These are phyloP conservation scores for Ganaspis brasiliensis DNA, from an alignment of 2,888 invertebrate species.

Conservation along the genomic window DNA sequence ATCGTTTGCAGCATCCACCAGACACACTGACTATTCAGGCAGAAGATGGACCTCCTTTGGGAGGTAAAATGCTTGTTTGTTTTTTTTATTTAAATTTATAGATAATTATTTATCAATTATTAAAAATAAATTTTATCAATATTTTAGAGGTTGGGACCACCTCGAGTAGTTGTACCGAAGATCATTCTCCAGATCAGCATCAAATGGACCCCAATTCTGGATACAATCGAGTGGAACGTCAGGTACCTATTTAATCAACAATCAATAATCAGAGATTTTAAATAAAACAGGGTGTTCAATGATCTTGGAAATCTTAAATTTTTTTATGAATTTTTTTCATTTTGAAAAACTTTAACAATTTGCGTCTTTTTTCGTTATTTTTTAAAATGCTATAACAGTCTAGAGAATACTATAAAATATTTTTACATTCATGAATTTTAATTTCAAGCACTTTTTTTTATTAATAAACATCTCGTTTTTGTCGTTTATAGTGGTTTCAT, in stretches of 20 bases:
- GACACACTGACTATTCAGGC: constrained; percentile 80
- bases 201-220: constrained; percentile 54
- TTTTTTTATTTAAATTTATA: not conserved
- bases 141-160: constrained; percentile 70
- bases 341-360: too few relatives aligned
- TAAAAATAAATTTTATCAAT: constrained; percentile 5
- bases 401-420: too few relatives aligned
- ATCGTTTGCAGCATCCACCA: constrained; percentile 73
- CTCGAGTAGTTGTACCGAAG: constrained; percentile 72
- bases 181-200: constrained; percentile 65
- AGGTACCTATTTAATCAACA: constrained; percentile 2
- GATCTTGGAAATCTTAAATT: too few relatives aligned
- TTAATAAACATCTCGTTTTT: too few relatives aligned
- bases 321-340: too few relatives aligned
- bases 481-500: too few relatives aligned
- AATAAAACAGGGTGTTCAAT: too few relatives aligned
- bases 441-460: too few relatives aligned
- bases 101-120: too few relatives aligned
- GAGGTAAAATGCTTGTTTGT: constrained; percentile 55
- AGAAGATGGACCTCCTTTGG: constrained; percentile 80
- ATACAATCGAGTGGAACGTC: constrained; percentile 29
- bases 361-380: too few relatives aligned
- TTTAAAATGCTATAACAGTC: too few relatives aligned
- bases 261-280: not conserved
- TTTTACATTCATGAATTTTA: too few relatives aligned